Percentiles rank a stretch among this genome's conserved stretches.
Evolutionary conservation across 2,888 invertebrate species (phyloP).

Genomic region (Pinctada fucata): DNA sequence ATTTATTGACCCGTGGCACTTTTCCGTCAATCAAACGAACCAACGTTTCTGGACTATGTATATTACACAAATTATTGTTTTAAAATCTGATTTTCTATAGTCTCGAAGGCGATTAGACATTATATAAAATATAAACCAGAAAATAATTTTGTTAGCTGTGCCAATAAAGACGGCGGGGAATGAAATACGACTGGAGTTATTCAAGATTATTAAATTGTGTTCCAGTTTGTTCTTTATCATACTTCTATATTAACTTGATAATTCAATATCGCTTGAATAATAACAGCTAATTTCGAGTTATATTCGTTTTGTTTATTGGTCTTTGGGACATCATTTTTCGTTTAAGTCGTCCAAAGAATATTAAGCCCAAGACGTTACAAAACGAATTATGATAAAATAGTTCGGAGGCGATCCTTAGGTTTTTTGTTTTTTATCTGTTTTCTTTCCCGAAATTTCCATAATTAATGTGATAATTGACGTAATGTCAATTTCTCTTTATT

Average conservation of each 20-base stretch:
- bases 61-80: slow-evolving; percentile 48
- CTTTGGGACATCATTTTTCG: slow-evolving; percentile 21
- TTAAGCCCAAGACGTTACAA: background rate
- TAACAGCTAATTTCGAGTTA: slow-evolving; percentile 41
- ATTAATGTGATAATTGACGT: background rate
- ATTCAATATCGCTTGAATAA: slow-evolving; percentile 44
- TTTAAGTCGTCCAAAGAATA: slow-evolving; percentile 9
- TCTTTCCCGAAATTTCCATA: background rate
- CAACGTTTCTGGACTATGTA: slow-evolving; percentile 43
- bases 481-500: background rate
- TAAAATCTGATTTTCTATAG: slow-evolving; percentile 46
- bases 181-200: slow-evolving; percentile 44
- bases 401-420: background rate
- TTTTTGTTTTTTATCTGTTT: background rate
- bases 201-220: slow-evolving; percentile 44
- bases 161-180: slow-evolving; percentile 45
- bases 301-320: slow-evolving; percentile 44
- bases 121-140: slow-evolving; percentile 48
- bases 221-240: slow-evolving; percentile 46
- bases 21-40: slow-evolving; percentile 39
- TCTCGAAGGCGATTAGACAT: slow-evolving; percentile 47
- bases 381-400: slow-evolving; percentile 1
- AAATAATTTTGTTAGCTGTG: slow-evolving; percentile 45
- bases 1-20: slow-evolving; percentile 32
- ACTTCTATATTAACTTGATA: slow-evolving; percentile 44